phyloP scores from a whole-genome alignment of 1,140 invertebrate species.

The Drosophila bocki region DNA sequence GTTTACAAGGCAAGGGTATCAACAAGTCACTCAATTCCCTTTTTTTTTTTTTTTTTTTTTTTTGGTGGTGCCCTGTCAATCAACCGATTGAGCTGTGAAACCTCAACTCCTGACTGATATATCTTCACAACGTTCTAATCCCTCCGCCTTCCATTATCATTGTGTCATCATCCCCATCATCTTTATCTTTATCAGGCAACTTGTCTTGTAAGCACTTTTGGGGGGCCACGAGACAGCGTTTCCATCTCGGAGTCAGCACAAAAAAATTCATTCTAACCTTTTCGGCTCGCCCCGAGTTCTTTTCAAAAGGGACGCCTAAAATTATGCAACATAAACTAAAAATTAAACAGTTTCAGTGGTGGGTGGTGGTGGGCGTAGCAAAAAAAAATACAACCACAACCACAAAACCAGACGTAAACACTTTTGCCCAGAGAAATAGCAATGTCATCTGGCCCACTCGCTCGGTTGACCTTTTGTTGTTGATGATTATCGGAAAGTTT shows the following conservation, averaged over 20 bases:
- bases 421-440: conserved; percentile 51
- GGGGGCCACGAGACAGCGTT: background rate
- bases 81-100: conserved; percentile 68
- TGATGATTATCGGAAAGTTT: conserved; percentile 49
- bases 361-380: background rate
- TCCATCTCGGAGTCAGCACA: conserved; percentile 44
- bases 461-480: conserved; percentile 37
- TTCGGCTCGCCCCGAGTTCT: background rate
- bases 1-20: background rate
- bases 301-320: conserved; percentile 35
- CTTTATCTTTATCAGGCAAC: conserved; percentile 39
- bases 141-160: conserved; percentile 17
- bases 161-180: conserved; percentile 48
- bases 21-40: background rate
- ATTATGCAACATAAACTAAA: conserved; percentile 81
- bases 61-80: conserved; percentile 49
- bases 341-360: conserved; percentile 61
- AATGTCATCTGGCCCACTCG: conserved; percentile 34
- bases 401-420: conserved; percentile 75
- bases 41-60: background rate
- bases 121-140: conserved; percentile 3
- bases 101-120: conserved; percentile 1
- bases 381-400: conserved; percentile 32
- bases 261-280: conserved; percentile 26
- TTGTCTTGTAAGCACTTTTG: conserved; percentile 44